phyloP scores from a whole-genome alignment of 1,140 invertebrate species.

The Cheumatopsyche charites region DNA sequence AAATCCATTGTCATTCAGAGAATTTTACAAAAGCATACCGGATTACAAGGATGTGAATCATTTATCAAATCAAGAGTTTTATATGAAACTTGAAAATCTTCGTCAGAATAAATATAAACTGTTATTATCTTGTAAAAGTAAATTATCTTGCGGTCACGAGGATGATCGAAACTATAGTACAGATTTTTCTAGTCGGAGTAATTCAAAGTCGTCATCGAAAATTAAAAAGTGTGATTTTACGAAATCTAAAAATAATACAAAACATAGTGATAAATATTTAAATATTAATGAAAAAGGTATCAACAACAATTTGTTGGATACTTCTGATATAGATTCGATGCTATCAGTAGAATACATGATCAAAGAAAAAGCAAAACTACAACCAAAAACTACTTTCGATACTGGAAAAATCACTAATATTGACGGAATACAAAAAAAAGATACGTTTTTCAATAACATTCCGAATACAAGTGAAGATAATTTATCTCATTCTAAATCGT shows the following conservation, averaged over 20 bases:
- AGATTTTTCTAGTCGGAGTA: too few relatives aligned
- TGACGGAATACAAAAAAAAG: too few relatives aligned
- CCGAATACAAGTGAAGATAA: slow-evolving; percentile 53
- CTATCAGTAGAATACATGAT: slow-evolving; percentile 21
- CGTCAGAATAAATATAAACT: slow-evolving; percentile 68
- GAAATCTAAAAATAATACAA: slow-evolving; percentile 10
- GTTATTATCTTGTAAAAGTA: slow-evolving; percentile 37
- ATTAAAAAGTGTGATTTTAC: neutral
- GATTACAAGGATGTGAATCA: slow-evolving; percentile 73
- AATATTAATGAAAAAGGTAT: slow-evolving; percentile 17
- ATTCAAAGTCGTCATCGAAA: too few relatives aligned
- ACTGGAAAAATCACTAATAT: neutral
- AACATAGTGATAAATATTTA: slow-evolving; percentile 1
- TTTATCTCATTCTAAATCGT: slow-evolving; percentile 58
- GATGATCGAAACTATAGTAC: neutral
- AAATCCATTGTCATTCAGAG: slow-evolving; percentile 63
- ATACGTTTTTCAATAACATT: neutral
- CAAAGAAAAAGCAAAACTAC: slow-evolving; percentile 26
- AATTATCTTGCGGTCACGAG: neutral
- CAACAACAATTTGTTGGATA: neutral
- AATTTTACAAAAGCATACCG: slow-evolving; percentile 72
- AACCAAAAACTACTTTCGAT: neutral
- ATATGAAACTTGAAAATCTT: slow-evolving; percentile 67
- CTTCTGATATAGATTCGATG: slow-evolving; percentile 31
- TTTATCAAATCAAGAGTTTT: slow-evolving; percentile 71